These are phyloP conservation scores for Tribolium castaneum DNA, from an alignment of 1,140 invertebrate genomes.

Conservation along the genomic window DNA sequence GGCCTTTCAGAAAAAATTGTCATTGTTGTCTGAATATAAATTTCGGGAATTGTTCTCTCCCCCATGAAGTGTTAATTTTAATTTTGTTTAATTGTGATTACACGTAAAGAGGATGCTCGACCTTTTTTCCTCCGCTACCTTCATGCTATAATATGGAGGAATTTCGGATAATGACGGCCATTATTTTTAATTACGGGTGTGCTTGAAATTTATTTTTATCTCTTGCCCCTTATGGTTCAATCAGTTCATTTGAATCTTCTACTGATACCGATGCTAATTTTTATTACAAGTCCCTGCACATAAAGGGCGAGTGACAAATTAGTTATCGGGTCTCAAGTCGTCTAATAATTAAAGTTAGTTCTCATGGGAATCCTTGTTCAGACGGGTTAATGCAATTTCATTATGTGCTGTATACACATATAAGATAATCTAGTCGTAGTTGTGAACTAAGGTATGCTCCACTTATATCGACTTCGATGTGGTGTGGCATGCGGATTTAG, in stretches of 20 bases:
- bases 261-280: neutral
- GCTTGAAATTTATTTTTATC: slow-evolving; percentile 29
- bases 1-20: neutral
- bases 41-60: neutral
- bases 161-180: slow-evolving; percentile 24
- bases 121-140: neutral
- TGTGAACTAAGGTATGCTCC: slow-evolving; percentile 8
- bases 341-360: neutral
- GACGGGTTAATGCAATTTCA: slow-evolving; percentile 6
- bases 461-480: slow-evolving; percentile 26
- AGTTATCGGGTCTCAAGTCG: neutral
- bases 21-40: slow-evolving; percentile 4
- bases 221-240: slow-evolving; percentile 14
- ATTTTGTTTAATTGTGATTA: slow-evolving; percentile 42
- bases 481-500: slow-evolving; percentile 32
- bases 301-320: neutral
- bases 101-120: neutral
- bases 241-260: slow-evolving; percentile 16
- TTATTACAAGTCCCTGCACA: neutral
- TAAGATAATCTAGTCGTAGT: slow-evolving; percentile 2
- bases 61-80: slow-evolving; percentile 38
- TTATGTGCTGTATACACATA: neutral
- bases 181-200: slow-evolving; percentile 34
- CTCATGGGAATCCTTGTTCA: slow-evolving; percentile 2
- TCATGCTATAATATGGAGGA: slow-evolving; percentile 13